Conservation (phyloP, 2,113 vertebrate species). For the Motacilla tschutschensis region DNA sequence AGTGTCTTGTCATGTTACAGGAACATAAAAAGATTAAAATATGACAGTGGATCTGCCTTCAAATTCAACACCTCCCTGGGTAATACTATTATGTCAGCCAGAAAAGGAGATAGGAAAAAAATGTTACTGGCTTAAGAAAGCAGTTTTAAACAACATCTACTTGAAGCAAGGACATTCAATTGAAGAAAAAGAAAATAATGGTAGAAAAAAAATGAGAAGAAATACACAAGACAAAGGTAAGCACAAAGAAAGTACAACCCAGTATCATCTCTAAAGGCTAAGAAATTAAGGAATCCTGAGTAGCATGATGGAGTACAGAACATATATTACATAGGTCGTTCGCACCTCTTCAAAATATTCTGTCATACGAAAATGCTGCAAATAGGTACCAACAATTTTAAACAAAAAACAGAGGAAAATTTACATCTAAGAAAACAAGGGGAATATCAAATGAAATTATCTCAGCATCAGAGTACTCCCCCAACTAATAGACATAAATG, state of each 20-base stretch:
- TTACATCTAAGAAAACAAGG: background rate
- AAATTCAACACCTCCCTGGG: background rate
- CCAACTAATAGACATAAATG: background rate
- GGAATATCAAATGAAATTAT: background rate
- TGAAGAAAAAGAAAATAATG: background rate
- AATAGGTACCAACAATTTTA: background rate
- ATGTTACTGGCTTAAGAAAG: background rate
- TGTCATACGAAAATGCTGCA: background rate
- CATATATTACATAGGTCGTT: background rate
- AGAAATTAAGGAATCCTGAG: background rate
- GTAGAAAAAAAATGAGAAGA: background rate
- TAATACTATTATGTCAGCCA: background rate
- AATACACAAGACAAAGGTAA: background rate
- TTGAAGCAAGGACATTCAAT: background rate
- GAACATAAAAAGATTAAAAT: background rate
- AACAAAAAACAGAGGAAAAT: background rate
- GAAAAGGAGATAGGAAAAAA: background rate
- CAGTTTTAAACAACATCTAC: background rate
- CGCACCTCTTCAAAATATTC: background rate
- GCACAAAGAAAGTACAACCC: rapidly evolving
- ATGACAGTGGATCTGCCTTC: background rate
- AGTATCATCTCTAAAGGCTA: background rate
- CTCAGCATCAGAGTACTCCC: background rate
- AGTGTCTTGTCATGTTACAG: background rate
- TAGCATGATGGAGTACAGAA: background rate